Evolutionary conservation across 2,888 invertebrate genomes (phyloP), one percentile per base, ranked within the genome.

Genomic region (Ryuthela nishihirai): DNA sequence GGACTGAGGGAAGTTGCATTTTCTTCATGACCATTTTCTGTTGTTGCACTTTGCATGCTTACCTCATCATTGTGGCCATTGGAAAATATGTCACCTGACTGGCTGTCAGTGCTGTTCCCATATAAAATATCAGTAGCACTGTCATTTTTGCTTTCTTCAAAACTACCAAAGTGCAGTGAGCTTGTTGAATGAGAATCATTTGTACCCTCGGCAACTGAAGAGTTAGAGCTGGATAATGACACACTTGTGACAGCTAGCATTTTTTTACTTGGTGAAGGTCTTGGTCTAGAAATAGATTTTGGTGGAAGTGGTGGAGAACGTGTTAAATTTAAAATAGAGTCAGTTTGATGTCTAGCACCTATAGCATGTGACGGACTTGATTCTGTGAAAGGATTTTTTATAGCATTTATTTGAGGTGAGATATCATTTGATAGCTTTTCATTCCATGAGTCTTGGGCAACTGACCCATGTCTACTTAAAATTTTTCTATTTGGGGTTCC

Each of bases 181-280:
- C 59, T 59, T 9, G 59, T 48, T 3, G 59, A 59, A 20, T 39
- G 43, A n/a, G 48, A 26, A 3, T 46, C 48, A 40, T 44, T 48
- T 15, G 47, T 36, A 36, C 42, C 39, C 24, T 50, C 49, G 6
- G 18, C 29, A 15, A n/a, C 24, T 5, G 49, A 50, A 12, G 21
- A 10, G 25, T 17, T 35, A 17, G 49, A 50, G n/a, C 34, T 42
- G 23, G 41, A 41, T 15, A 26, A 41, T 6, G 42, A 43, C n/a
- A 20, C 26, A 17, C 25, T 21, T 24, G 41, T 7, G 12, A 17
- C 25, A 6, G 49, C 21, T 12, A 35, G 6, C 42, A 24, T 34
- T 50, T 50, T 50, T 36, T 42, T 42, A 34, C 41, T 40, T 6
- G 49, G 49, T n/a, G 49, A 50, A 17, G 42, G 46, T 10, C 25